These are phyloP conservation scores for Chunga burmeisteri DNA, from an alignment of 2,113 vertebrate species.

Conservation along the genomic window DNA sequence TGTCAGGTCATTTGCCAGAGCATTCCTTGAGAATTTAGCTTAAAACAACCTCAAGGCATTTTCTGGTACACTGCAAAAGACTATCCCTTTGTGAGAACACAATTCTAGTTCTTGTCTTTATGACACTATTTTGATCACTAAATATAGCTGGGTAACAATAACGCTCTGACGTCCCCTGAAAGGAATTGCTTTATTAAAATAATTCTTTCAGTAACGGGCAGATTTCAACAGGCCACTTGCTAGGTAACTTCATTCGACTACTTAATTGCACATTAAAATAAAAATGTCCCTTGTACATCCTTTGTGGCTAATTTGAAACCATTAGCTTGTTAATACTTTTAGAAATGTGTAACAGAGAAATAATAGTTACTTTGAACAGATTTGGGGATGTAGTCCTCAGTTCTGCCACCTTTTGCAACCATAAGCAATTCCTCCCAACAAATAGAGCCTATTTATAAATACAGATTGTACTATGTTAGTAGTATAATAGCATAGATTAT, in stretches of 20 bases:
- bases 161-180: neutral
- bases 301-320: neutral
- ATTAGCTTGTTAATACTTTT: neutral
- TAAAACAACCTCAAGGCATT: neutral
- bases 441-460: neutral
- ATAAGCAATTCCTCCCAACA: neutral
- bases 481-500: neutral
- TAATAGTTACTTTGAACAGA: neutral
- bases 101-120: neutral
- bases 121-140: neutral
- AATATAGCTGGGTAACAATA: neutral
- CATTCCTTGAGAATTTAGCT: neutral
- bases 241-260: neutral
- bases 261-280: neutral
- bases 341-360: neutral
- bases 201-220: neutral
- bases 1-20: constrained; percentile 18
- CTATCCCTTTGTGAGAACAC: neutral
- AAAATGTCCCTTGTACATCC: neutral
- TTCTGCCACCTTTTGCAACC: neutral
- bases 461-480: neutral
- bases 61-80: neutral
- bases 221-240: neutral
- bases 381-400: neutral
- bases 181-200: neutral